Conservation (phyloP, 2,797 vertebrate genomes). For the Phoeniculus purpureus region DNA sequence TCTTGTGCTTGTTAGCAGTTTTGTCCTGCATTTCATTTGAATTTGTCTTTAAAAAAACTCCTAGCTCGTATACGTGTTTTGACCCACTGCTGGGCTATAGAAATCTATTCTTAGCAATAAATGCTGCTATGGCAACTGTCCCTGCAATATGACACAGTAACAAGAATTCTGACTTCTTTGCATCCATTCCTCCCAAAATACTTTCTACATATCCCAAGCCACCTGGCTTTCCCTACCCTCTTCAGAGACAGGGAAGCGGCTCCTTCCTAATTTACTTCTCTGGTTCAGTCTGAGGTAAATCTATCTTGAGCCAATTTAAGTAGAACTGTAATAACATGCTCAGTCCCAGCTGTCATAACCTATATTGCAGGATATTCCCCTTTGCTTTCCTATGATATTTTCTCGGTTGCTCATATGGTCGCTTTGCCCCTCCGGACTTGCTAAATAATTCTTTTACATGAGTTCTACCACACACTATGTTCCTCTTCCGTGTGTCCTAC, state of each 20-base stretch:
- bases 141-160: conserved; percentile 44
- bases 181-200: conserved; percentile 43
- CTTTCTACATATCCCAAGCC: conserved; percentile 40
- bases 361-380: conserved; percentile 31
- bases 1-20: neutral
- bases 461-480: neutral
- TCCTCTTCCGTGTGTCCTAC: neutral
- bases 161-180: conserved; percentile 49
- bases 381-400: conserved; percentile 8
- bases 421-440: neutral
- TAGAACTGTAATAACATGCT: conserved; percentile 13
- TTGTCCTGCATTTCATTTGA: neutral
- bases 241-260: neutral
- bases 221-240: conserved; percentile 52
- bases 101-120: conserved; percentile 52
- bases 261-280: conserved; percentile 37
- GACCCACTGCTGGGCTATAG: conserved; percentile 33
- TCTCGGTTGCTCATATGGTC: neutral
- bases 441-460: neutral
- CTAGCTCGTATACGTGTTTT: conserved; percentile 30
- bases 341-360: conserved; percentile 47
- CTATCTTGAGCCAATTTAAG: neutral
- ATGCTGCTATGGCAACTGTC: conserved; percentile 61
- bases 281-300: conserved; percentile 53
- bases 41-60: neutral